phyloP scores from a whole-genome alignment of 2,888 invertebrate species.

The Gastracanthus pulcherrimus region DNA sequence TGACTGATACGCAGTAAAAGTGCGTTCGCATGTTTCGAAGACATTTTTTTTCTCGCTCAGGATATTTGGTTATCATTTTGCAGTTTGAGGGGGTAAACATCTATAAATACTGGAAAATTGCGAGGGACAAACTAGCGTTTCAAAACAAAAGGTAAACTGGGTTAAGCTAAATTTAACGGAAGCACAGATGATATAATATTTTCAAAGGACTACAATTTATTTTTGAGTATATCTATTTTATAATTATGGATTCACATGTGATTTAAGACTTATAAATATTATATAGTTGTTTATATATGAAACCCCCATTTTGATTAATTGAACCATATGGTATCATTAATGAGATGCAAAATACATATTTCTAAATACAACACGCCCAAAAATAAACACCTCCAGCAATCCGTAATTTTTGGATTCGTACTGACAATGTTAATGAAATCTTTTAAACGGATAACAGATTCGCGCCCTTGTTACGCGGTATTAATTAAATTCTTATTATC shows the following conservation, averaged over 20 bases:
- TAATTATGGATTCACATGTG: too few species aligned
- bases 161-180: background rate
- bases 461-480: background rate
- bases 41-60: background rate
- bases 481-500: slow-evolving; percentile 37
- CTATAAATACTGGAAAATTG: background rate
- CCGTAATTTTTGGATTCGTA: background rate
- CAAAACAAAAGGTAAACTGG: background rate
- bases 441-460: too few species aligned
- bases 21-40: background rate
- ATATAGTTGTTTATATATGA: too few species aligned
- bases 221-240: too few species aligned
- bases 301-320: too few species aligned
- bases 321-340: too few species aligned
- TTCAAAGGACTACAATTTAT: too few species aligned
- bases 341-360: too few species aligned
- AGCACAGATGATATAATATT: too few species aligned
- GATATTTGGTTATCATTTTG: background rate
- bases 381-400: background rate
- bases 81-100: background rate
- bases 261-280: too few species aligned
- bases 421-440: background rate
- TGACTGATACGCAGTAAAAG: background rate
- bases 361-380: too few species aligned
- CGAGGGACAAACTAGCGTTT: too few species aligned